Evolutionary conservation across 2,888 invertebrate species (phyloP), one percentile per base, ranked within the genome.

Genomic region (Dioctria rufipes): DNA sequence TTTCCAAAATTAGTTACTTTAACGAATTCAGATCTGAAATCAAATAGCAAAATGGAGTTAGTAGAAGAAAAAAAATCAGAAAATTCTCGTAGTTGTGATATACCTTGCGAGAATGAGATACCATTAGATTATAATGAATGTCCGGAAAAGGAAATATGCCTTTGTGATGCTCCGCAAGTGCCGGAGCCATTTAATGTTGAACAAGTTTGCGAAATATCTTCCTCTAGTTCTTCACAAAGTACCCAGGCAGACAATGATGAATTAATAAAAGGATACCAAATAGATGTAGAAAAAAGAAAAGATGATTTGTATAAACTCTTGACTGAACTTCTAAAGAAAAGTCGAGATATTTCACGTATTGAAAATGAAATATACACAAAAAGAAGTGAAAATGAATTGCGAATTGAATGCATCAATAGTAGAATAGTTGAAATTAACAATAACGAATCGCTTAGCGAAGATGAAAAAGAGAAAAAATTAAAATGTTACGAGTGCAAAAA

Each of bases 351-450:
- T 46, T 3, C 77, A 4, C 63, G 63, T 3, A 49, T 37, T 25
- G 77, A 77, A 4, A 63, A 77, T 63, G 46, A 49, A 77, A 49
- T 77, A 8, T 63, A 4, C 25, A 63, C 39, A 11, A 37, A 25
- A 37, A 49, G 43, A 37, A n/a, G 13, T 60, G 9, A 46, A 3
- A 25, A 61, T 39, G 46, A 77, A 49, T 4, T 5, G n/a, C 49
- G 39, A 5, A 40, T 61, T 8, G 42, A 61, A n/a, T 61, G 77
- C 46, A 39, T 42, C 5, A 6, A 3, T 60, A 4, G 63, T 11
- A 49, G 40, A 60, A 61, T 13, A 60, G 13, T 25, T 0, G 11
- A 1, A 11, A 63, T 63, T 63, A 25, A 13, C 13, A 9, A 6
- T 11, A 46, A 61, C 13, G 4, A 2, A 6, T 40, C 8, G 0